Conservation (phyloP, 2,888 invertebrate species). For the Ernsta delagoae region DNA sequence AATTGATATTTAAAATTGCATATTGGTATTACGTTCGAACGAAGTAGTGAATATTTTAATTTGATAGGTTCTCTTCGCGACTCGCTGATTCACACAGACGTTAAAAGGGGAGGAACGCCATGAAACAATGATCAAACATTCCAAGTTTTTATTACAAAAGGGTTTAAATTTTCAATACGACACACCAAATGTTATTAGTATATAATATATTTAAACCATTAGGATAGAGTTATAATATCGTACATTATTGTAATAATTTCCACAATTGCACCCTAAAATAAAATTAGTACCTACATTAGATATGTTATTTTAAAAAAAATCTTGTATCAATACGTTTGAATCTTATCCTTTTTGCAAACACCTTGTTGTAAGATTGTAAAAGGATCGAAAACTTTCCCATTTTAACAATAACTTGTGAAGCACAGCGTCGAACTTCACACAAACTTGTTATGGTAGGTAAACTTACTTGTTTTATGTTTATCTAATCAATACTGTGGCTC, state of each 20-base stretch:
- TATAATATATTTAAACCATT: no score
- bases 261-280: no score
- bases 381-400: conserved; percentile 20
- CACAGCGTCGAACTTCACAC: conserved; percentile 13
- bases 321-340: neutral
- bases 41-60: conserved; percentile 8
- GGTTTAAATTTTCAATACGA: no score
- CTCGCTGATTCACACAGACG: neutral
- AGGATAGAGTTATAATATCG: no score
- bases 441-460: conserved; percentile 15
- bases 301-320: no score
- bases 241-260: no score
- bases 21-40: neutral
- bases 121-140: neutral
- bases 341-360: conserved; percentile 1
- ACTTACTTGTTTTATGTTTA: conserved; percentile 30
- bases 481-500: conserved; percentile 16
- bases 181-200: no score
- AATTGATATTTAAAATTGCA: conserved; percentile 16
- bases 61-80: neutral
- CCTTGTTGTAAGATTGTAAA: conserved; percentile 9
- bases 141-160: neutral
- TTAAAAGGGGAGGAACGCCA: neutral
- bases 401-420: conserved; percentile 25
- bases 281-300: no score